Conservation (phyloP, 2,888 invertebrate species). For the Catocala sponsa region DNA sequence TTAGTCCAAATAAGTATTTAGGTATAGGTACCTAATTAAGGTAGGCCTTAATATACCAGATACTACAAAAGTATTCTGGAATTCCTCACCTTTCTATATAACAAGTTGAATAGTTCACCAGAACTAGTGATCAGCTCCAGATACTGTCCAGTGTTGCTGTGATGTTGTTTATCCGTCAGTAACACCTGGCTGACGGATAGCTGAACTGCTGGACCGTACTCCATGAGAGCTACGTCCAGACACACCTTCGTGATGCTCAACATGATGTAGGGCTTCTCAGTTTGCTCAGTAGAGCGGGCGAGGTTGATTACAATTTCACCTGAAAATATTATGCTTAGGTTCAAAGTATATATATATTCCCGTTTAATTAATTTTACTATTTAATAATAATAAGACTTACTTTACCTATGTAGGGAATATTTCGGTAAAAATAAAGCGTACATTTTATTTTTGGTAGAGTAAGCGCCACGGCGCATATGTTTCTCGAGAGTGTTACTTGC, state of each 20-base stretch:
- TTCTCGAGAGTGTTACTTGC: too few relatives aligned
- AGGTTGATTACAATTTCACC: constrained; percentile 90
- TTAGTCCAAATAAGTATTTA: too few relatives aligned
- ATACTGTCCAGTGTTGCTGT: constrained; percentile 92
- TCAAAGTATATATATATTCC: too few relatives aligned
- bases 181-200: constrained; percentile 74
- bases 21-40: too few relatives aligned
- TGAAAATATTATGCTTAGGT: constrained; percentile 51
- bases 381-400: too few relatives aligned
- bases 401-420: too few relatives aligned
- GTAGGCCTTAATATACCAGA: too few relatives aligned
- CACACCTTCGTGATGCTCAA: constrained; percentile 91
- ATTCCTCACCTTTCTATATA: constrained; percentile 91
- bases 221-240: constrained; percentile 92
- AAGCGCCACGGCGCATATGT: too few relatives aligned
- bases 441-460: too few relatives aligned
- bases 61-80: too few relatives aligned
- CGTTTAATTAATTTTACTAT: too few relatives aligned
- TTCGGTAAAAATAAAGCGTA: too few relatives aligned
- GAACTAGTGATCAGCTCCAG: constrained; percentile 91
- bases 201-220: constrained; percentile 93
- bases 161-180: constrained; percentile 93
- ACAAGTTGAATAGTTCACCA: constrained; percentile 90
- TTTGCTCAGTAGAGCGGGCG: constrained; percentile 89
- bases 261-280: constrained; percentile 92